A percentile compares a stretch with the other conserved stretches of the same genome.
Conservation (phyloP, 2,888 invertebrate genomes). For the Calameuta pallipes region DNA sequence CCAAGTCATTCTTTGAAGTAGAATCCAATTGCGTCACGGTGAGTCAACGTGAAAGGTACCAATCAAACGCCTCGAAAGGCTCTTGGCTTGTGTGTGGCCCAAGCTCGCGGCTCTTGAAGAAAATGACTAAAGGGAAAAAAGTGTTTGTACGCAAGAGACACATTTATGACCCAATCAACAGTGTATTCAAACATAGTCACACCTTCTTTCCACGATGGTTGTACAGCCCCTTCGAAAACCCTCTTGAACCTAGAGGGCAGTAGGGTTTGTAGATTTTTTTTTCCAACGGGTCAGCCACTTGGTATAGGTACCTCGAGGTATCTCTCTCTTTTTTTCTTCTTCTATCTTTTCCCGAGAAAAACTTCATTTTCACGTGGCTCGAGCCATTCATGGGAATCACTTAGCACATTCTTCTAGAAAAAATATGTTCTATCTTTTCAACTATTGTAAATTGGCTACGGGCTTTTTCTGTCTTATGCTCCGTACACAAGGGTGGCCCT, state of each 20-base stretch:
- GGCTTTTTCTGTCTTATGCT: background rate
- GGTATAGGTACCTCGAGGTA: background rate
- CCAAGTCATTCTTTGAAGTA: constrained; percentile 28
- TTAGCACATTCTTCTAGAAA: background rate
- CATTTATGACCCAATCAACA: constrained; percentile 66
- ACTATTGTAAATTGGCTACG: background rate
- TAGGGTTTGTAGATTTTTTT: background rate
- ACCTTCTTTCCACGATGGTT: constrained; percentile 46
- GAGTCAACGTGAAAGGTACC: constrained; percentile 44
- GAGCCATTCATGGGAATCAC: background rate
- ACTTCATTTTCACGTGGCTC: background rate
- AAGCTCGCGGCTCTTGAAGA: constrained; percentile 33
- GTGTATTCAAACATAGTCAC: constrained; percentile 64
- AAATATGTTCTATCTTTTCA: background rate
- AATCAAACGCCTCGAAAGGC: constrained; percentile 51
- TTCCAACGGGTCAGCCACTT: background rate
- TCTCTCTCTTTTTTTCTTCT: background rate
- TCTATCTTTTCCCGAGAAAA: background rate
- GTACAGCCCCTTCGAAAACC: constrained; percentile 46
- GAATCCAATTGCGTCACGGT: constrained; percentile 57
- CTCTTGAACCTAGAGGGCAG: constrained; percentile 11
- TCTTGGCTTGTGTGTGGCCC: constrained; percentile 55
- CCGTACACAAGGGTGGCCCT: constrained; percentile 31
- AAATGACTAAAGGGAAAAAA: constrained; percentile 47
- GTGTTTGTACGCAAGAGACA: constrained; percentile 59